These are phyloP conservation scores for Choreutis nemorana DNA, from an alignment of 2,888 invertebrate genomes.

Conservation along the genomic window DNA sequence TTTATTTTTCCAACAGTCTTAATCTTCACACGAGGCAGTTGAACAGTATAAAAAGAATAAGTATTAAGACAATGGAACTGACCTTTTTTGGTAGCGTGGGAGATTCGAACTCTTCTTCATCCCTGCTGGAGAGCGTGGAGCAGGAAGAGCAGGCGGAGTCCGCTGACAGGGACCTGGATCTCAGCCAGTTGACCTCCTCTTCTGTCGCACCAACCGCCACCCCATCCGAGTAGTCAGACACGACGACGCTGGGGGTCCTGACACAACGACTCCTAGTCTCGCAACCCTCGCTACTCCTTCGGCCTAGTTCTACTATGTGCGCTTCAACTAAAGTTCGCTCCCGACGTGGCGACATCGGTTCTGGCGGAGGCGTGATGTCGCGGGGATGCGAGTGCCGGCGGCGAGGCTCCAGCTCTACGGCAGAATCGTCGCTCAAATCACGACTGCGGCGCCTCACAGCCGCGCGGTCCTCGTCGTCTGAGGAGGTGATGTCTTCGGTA, in stretches of 20 bases:
- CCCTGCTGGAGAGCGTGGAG: conserved; percentile 77
- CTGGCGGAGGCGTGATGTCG: conserved; percentile 45
- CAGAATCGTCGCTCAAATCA: conserved; percentile 62
- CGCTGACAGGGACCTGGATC: conserved; percentile 63
- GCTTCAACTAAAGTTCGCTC: conserved; percentile 57
- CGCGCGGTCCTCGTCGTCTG: conserved; percentile 56
- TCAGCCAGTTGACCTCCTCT: conserved; percentile 53
- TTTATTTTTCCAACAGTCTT: no score
- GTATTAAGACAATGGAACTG: no score
- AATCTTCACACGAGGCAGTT: no score
- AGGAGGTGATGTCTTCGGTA: conserved; percentile 49
- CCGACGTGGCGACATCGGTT: conserved; percentile 43
- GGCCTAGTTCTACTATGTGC: conserved; percentile 65
- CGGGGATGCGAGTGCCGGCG: conserved; percentile 50
- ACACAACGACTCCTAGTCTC: conserved; percentile 68
- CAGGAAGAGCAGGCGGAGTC: conserved; percentile 80
- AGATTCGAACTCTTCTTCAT: conserved; percentile 67
- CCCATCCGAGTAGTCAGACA: conserved; percentile 86
- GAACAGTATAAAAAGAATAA: no score
- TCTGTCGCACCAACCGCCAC: conserved; percentile 50
- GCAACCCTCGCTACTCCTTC: conserved; percentile 55
- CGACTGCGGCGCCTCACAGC: conserved; percentile 53
- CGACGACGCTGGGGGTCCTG: conserved; percentile 85
- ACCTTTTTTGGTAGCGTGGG: conserved; percentile 59
- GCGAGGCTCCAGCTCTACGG: conserved; percentile 61